phyloP scores from a whole-genome alignment of 2,797 vertebrate genomes.

The Arctocebus calabarensis region DNA sequence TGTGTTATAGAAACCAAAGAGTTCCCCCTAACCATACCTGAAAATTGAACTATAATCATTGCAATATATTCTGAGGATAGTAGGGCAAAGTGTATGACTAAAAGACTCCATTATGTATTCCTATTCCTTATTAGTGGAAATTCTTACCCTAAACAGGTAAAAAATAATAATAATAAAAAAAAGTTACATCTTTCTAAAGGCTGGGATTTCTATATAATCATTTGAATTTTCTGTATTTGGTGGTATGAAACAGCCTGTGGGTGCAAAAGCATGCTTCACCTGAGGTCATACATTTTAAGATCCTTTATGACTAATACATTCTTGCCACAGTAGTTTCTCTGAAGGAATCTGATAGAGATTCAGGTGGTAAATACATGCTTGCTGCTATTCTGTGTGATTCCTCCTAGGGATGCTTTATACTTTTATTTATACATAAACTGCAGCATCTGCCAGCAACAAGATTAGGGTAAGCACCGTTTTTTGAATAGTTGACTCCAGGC shows the following conservation, averaged over 20 bases:
- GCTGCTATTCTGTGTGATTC: slow-evolving; percentile 4
- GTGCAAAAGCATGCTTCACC: not conserved
- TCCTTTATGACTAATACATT: not conserved
- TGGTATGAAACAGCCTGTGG: not conserved
- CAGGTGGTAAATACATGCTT: slow-evolving; percentile 31
- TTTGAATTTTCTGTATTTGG: not conserved
- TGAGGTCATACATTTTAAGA: slow-evolving; percentile 17
- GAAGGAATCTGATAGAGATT: slow-evolving; percentile 20
- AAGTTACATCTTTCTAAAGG: not conserved
- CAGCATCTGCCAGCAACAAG: slow-evolving; percentile 34
- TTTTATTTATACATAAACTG: slow-evolving; percentile 67
- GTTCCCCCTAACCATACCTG: not conserved
- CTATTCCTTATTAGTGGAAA: not conserved
- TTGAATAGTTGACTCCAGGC: slow-evolving; percentile 62
- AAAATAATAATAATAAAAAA: not conserved
- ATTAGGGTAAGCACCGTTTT: slow-evolving; percentile 54
- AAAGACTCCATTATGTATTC: not conserved
- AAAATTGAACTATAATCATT: not conserved
- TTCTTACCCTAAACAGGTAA: not conserved
- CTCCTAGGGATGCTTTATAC: slow-evolving; percentile 57
- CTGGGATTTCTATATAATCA: slow-evolving; percentile 5
- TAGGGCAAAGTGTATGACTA: not conserved
- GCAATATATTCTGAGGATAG: not conserved
- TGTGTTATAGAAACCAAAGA: not conserved
- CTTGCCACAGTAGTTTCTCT: not conserved